A percentile compares a stretch with the other conserved stretches of the same genome.
Conservation (phyloP, 1,140 invertebrate species). For the Ephestia elutella region DNA sequence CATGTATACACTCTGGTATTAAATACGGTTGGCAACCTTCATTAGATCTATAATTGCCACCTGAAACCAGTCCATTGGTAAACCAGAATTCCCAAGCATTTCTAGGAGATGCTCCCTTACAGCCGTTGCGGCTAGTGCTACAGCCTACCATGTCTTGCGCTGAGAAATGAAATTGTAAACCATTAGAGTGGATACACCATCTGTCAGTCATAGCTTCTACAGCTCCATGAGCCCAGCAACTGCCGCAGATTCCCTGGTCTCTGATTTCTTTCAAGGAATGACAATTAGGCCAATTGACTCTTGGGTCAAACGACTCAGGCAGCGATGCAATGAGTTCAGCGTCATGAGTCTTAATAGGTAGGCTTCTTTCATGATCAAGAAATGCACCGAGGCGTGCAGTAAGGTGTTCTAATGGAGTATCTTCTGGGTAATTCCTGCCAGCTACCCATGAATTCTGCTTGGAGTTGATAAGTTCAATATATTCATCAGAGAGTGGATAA, state of each 20-base stretch:
- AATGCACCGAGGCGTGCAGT: not conserved
- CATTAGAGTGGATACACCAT: too few relatives aligned
- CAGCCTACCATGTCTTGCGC: constrained; percentile 89
- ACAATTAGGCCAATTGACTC: constrained; percentile 86
- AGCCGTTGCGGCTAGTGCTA: constrained; percentile 86
- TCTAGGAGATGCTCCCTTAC: constrained; percentile 82
- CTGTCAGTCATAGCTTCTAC: too few relatives aligned
- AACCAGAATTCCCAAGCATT: constrained; percentile 87
- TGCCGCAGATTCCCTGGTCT: too few relatives aligned
- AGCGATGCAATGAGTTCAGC: constrained; percentile 55
- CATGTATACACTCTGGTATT: constrained; percentile 89
- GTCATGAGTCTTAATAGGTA: constrained; percentile 20
- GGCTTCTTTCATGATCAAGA: not conserved
- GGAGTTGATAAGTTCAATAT: not conserved
- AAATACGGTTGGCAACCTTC: constrained; percentile 87
- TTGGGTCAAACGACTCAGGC: constrained; percentile 84
- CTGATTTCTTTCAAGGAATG: constrained; percentile 83
- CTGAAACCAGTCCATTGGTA: constrained; percentile 82
- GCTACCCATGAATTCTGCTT: too few relatives aligned
- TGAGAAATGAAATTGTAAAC: constrained; percentile 80
- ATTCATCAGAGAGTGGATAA: not conserved
- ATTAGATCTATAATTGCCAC: constrained; percentile 82
- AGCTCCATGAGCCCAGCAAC: too few relatives aligned
- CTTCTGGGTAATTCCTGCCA: not conserved
- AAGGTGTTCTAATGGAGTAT: not conserved